Conservation (phyloP, 1,140 invertebrate species). For the Drosophila takahashii region DNA sequence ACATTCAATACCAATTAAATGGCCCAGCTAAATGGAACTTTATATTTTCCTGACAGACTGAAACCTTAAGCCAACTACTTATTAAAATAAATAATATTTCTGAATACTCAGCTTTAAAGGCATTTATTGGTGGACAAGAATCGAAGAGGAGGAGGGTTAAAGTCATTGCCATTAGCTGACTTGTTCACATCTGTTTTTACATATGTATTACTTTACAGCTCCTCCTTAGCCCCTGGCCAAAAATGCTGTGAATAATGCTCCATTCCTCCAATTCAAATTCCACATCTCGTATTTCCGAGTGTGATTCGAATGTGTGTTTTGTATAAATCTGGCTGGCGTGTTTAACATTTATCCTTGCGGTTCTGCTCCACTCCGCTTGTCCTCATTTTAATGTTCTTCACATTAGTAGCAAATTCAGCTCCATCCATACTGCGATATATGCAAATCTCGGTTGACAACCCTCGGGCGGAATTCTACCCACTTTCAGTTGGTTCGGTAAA, state of each 20-base stretch:
- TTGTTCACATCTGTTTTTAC: slow-evolving; percentile 79
- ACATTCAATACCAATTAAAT: slow-evolving; percentile 1
- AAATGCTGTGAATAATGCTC: slow-evolving; percentile 64
- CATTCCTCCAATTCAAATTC: slow-evolving; percentile 26
- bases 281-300: slow-evolving; percentile 2
- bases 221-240: slow-evolving; percentile 57
- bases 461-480: slow-evolving; percentile 31
- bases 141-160: not conserved
- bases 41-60: not conserved
- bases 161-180: slow-evolving; percentile 59
- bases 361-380: not conserved
- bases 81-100: slow-evolving; percentile 19
- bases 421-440: slow-evolving; percentile 46
- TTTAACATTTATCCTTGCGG: slow-evolving; percentile 59
- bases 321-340: slow-evolving; percentile 57
- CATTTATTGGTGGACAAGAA: not conserved
- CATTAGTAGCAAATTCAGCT: slow-evolving; percentile 61
- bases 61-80: not conserved
- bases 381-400: slow-evolving; percentile 56
- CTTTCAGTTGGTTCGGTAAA: slow-evolving; percentile 11
- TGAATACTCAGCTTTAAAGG: not conserved
- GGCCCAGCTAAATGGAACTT: not conserved
- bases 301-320: slow-evolving; percentile 35
- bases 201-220: slow-evolving; percentile 70
- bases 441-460: slow-evolving; percentile 52